Conservation (phyloP, 1,140 invertebrate genomes). For the Cotesia glomerata region DNA sequence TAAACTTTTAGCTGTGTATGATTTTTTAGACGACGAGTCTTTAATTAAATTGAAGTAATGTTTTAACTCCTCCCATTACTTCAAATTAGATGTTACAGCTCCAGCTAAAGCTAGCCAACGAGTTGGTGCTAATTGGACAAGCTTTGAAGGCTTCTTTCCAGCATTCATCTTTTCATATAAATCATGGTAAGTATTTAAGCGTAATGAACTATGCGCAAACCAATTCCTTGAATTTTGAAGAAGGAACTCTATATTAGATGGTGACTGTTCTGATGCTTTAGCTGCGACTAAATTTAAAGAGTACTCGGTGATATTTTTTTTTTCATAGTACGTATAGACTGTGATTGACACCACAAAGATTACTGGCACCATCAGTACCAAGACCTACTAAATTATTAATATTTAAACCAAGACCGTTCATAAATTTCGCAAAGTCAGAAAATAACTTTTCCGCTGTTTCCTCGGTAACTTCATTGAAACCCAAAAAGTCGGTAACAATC, state of each 20-base stretch:
- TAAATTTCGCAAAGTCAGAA: slow-evolving; percentile 8
- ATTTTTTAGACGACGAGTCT: slow-evolving; percentile 30
- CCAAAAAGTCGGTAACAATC: slow-evolving; percentile 43
- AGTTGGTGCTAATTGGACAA: slow-evolving; percentile 49
- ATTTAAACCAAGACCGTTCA: slow-evolving; percentile 28
- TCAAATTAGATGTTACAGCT: slow-evolving; percentile 44
- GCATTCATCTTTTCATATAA: slow-evolving; percentile 25
- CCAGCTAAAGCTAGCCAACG: slow-evolving; percentile 48
- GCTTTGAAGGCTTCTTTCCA: slow-evolving; percentile 47
- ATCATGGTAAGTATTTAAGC: neutral
- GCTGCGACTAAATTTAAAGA: slow-evolving; percentile 39
- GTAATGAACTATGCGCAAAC: neutral
- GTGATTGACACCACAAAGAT: slow-evolving; percentile 45
- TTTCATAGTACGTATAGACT: slow-evolving; percentile 38
- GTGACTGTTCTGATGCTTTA: slow-evolving; percentile 41
- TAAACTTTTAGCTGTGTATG: slow-evolving; percentile 40
- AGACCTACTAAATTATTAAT: slow-evolving; percentile 45
- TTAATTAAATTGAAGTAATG: slow-evolving; percentile 33
- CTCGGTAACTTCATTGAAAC: slow-evolving; percentile 33
- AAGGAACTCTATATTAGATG: neutral
- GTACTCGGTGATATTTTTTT: slow-evolving; percentile 32
- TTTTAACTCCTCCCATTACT: slow-evolving; percentile 54
- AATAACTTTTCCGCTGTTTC: slow-evolving; percentile 25
- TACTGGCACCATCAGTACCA: slow-evolving; percentile 49
- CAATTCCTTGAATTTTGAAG: neutral